A percentile compares a stretch with the other conserved stretches of the same genome.
Evolutionary conservation across 2,113 vertebrate species (phyloP).

Genomic region (Plecturocebus donacophilus): DNA sequence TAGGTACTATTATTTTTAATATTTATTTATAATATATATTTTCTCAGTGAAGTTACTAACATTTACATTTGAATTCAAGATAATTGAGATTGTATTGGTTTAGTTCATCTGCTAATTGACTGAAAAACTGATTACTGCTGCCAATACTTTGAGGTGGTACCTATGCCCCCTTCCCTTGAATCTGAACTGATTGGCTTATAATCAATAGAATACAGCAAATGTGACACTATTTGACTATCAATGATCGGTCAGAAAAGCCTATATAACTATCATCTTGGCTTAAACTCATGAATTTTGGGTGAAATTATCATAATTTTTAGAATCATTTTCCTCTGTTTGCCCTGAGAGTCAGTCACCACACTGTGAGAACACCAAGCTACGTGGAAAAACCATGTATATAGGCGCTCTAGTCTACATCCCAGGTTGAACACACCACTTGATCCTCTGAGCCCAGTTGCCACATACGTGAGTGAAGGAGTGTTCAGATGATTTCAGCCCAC

Average conservation of each 20-base stretch:
- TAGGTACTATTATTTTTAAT: not conserved
- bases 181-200: not conserved
- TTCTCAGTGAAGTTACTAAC: not conserved
- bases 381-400: fast-evolving
- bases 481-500: not conserved
- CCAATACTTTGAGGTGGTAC: not conserved
- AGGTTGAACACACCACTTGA: not conserved
- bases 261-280: not conserved
- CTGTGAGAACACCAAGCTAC: not conserved
- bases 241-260: not conserved
- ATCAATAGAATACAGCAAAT: not conserved
- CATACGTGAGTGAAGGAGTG: not conserved
- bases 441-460: no score
- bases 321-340: fast-evolving
- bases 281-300: not conserved
- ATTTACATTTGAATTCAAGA: not conserved
- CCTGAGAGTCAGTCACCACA: fast-evolving
- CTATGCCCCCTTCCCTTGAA: not conserved
- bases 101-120: not conserved
- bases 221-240: not conserved
- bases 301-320: not conserved
- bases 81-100: not conserved
- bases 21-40: not conserved
- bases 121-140: not conserved
- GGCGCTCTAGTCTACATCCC: fast-evolving